These are phyloP conservation scores for Holothuria leucospilota DNA, from an alignment of 53 echinoderm and acorn worm genomes.

Conservation along the genomic window DNA sequence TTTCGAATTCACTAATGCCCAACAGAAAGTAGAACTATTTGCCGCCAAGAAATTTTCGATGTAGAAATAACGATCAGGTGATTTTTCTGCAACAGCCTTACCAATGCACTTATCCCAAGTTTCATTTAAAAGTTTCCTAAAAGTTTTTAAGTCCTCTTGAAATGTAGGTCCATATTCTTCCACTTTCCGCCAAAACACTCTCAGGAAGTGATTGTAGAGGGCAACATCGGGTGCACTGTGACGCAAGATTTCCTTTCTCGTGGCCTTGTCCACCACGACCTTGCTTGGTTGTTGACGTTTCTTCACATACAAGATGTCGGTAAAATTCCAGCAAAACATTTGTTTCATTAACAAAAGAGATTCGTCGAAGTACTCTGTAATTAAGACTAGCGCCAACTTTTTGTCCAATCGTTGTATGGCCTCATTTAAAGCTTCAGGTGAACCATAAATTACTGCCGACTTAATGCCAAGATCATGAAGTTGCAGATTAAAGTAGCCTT, in stretches of 20 bases:
- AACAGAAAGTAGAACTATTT: slow-evolving; percentile 35
- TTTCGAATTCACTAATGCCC: slow-evolving; percentile 33
- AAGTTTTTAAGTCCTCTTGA: slow-evolving; percentile 51
- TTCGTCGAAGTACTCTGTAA: slow-evolving; percentile 79
- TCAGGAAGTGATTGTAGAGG: slow-evolving; percentile 64
- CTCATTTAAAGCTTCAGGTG: background rate
- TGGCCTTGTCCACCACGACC: slow-evolving; percentile 6
- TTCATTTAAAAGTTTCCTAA: slow-evolving; percentile 48
- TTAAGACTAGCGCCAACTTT: slow-evolving; percentile 55
- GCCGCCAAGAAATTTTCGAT: background rate
- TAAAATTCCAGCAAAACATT: slow-evolving; percentile 66
- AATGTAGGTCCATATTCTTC: slow-evolving; percentile 65
- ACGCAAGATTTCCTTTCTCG: slow-evolving; percentile 49
- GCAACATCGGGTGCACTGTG: slow-evolving; percentile 62
- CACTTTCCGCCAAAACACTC: slow-evolving; percentile 59
- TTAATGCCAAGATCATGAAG: slow-evolving; percentile 2
- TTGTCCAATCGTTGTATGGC: slow-evolving; percentile 43
- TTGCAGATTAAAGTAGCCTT: too few relatives aligned
- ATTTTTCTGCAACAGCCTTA: slow-evolving; percentile 11
- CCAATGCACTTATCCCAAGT: slow-evolving; percentile 48
- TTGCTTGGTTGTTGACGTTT: slow-evolving; percentile 55
- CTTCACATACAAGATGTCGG: slow-evolving; percentile 66
- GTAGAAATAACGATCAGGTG: slow-evolving; percentile 11
- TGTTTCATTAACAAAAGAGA: slow-evolving; percentile 62
- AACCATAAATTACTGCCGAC: too few relatives aligned